Evolutionary conservation across 2,888 invertebrate genomes (phyloP).

Genomic region (Endomychus coccineus): DNA sequence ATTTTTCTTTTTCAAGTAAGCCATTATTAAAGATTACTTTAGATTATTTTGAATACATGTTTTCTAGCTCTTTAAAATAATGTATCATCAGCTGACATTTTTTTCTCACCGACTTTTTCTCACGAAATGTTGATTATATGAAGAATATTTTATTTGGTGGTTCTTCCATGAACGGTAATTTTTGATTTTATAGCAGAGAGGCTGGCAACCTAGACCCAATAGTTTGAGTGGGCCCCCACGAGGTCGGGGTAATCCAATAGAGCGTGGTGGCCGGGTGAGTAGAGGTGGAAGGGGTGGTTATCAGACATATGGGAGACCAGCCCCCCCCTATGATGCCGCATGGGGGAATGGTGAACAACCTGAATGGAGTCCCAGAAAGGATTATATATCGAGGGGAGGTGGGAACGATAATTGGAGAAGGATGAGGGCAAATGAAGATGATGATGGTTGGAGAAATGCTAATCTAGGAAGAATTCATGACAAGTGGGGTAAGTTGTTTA

Average conservation of each 20-base stretch:
- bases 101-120: too few relatives aligned
- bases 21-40: too few relatives aligned
- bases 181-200: slow-evolving; percentile 32
- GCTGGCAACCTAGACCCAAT: slow-evolving; percentile 45
- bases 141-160: too few relatives aligned
- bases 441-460: slow-evolving; percentile 42
- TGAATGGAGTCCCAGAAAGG: slow-evolving; percentile 55
- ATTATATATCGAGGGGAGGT: slow-evolving; percentile 43
- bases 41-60: too few relatives aligned
- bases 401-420: slow-evolving; percentile 47
- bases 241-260: slow-evolving; percentile 46
- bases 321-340: slow-evolving; percentile 42
- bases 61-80: too few relatives aligned
- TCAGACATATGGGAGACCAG: slow-evolving; percentile 34
- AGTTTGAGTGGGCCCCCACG: slow-evolving; percentile 37
- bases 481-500: slow-evolving; percentile 48
- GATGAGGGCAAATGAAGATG: slow-evolving; percentile 41
- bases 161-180: slow-evolving; percentile 3
- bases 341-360: slow-evolving; percentile 52
- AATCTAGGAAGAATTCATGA: slow-evolving; percentile 39
- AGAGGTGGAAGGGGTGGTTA: slow-evolving; percentile 34
- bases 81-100: too few relatives aligned
- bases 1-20: too few relatives aligned
- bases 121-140: too few relatives aligned
- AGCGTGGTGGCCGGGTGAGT: slow-evolving; percentile 41